phyloP scores from a whole-genome alignment of 2,797 vertebrate genomes.

The Falco cherrug region DNA sequence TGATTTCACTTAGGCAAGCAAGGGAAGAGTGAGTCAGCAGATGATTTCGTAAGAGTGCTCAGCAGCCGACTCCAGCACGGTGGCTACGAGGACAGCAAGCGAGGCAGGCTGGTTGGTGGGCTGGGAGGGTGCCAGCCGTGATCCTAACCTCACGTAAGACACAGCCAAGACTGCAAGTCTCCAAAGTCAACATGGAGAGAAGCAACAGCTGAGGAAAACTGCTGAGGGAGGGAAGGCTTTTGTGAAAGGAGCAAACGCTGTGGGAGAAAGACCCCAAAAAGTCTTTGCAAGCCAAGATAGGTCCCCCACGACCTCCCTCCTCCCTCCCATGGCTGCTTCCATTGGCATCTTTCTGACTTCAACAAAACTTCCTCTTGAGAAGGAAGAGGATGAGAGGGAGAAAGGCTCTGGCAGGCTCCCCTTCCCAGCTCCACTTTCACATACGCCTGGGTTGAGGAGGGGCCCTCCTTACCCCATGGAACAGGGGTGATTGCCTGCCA shows the following conservation, averaged over 20 bases:
- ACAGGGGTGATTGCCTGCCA: not conserved
- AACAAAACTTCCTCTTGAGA: not conserved
- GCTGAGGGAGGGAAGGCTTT: not conserved
- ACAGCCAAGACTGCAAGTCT: not conserved
- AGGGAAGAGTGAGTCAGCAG: constrained; percentile 58
- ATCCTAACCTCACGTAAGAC: not conserved
- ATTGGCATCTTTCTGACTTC: not conserved
- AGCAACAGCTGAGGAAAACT: not conserved
- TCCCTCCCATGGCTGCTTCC: not conserved
- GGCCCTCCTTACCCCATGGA: accelerated
- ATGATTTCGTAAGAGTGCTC: not conserved
- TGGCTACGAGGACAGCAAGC: not conserved
- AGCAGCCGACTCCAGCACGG: not conserved
- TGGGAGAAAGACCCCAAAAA: not conserved
- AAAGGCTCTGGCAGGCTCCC: not conserved
- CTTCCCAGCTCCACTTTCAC: not conserved
- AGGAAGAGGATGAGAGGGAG: not conserved
- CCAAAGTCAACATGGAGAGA: not conserved
- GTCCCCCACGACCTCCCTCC: not conserved
- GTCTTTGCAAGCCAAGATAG: not conserved
- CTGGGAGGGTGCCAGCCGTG: not conserved
- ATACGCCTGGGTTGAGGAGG: not conserved
- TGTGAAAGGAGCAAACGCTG: not conserved
- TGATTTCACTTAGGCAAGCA: constrained; percentile 37
- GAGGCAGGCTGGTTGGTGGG: not conserved